A percentile compares a stretch with the other conserved stretches of the same genome.
phyloP scores from a whole-genome alignment of 2,113 vertebrate species.

The Festucalex cinctus region DNA sequence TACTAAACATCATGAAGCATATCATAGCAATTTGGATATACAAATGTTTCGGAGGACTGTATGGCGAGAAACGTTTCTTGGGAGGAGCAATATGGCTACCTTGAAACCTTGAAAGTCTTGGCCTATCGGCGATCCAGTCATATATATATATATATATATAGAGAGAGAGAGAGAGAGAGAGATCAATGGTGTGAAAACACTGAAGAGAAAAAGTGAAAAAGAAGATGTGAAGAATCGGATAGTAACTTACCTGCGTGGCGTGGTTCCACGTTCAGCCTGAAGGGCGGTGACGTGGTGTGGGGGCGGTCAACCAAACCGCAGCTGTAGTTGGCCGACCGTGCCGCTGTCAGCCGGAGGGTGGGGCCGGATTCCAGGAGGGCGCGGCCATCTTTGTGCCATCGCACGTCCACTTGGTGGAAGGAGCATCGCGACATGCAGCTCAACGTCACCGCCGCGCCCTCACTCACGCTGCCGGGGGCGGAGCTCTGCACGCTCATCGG shows the following conservation, averaged over 20 bases:
- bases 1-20: too few species aligned
- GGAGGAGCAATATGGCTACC: too few species aligned
- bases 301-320: fast-evolving
- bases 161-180: too few species aligned
- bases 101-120: too few species aligned
- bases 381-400: conserved; percentile 28
- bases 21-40: too few species aligned
- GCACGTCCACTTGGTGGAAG: conserved; percentile 9
- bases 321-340: not conserved
- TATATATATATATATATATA: too few species aligned
- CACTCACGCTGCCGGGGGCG: fast-evolving
- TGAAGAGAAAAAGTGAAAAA: not conserved
- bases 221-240: not conserved
- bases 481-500: not conserved
- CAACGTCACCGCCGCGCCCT: not conserved
- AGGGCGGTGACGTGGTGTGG: not conserved
- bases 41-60: too few species aligned
- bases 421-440: not conserved
- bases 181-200: too few species aligned
- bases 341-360: not conserved
- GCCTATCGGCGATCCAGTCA: too few species aligned
- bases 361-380: conserved; percentile 3
- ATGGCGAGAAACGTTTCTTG: too few species aligned
- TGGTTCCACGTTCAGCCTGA: conserved; percentile 14
- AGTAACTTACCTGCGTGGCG: not conserved